Evolutionary conservation across 2,113 vertebrate genomes (phyloP).

Genomic region (Amphiprion ocellaris): DNA sequence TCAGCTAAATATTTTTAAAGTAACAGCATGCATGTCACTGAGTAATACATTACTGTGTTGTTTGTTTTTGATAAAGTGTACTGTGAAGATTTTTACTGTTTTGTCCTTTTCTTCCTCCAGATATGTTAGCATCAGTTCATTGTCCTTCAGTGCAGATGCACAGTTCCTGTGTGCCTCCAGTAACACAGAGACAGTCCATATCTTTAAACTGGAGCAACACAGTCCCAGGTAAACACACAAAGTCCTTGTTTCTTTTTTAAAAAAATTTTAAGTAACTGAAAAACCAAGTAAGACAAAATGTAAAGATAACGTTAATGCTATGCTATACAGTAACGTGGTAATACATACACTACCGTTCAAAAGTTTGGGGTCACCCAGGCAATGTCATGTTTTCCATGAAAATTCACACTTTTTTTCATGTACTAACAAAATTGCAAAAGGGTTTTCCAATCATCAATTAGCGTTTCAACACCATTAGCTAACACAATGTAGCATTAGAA

Average conservation of each 20-base stretch:
- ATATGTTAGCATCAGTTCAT: conserved; percentile 94
- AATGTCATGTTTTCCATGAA: too few relatives aligned
- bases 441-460: too few relatives aligned
- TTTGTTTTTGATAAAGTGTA: too few relatives aligned
- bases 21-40: too few relatives aligned
- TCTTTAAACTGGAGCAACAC: conserved; percentile 95
- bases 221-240: conserved; percentile 84
- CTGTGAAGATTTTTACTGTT: neutral
- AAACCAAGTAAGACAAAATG: conserved; percentile 1
- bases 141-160: conserved; percentile 94
- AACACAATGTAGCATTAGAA: too few relatives aligned
- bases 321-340: too few relatives aligned
- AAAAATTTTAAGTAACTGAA: neutral
- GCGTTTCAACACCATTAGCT: too few relatives aligned
- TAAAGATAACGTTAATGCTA: neutral
- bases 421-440: too few relatives aligned
- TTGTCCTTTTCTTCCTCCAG: conserved; percentile 68
- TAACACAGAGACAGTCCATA: conserved; percentile 96
- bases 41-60: too few relatives aligned
- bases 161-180: conserved; percentile 97
- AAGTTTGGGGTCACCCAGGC: too few relatives aligned
- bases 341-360: too few relatives aligned
- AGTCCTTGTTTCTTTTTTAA: neutral
- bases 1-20: neutral
- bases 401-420: too few relatives aligned